Evolutionary conservation across 92 coral and sea anemone genomes (phyloP), one percentile per base, ranked within the genome.

Genomic region (Diadumene lineata): DNA sequence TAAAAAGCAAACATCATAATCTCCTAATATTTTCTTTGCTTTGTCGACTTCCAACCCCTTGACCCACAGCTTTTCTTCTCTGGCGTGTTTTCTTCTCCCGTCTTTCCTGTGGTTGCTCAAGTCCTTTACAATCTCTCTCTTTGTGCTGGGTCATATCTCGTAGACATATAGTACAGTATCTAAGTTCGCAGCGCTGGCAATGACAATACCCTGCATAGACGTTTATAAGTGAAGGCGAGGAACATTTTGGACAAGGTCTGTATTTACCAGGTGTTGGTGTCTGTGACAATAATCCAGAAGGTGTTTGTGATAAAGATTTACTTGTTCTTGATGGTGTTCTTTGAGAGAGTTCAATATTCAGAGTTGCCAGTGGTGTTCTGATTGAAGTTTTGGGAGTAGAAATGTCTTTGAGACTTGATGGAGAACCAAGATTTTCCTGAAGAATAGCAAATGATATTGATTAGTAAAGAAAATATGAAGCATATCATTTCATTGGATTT

Each of bases 201-300:
- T 53, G 70, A 27, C 82, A 87, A 27, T 82, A 81, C 1, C 88
- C 84, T 18, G 60, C 62, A 43, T 34, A 72, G 28, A 69, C 68
- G 31, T 46, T n/a, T 0, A 80, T 68, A 30, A 55, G 66, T 9
- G 91, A 86, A 0, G 88, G 92, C 0, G 92, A 87, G 1, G 85
- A 73, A n/a, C 92, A 87, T 27, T 73, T 87, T 29, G 92, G 92
- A 34, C 92, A 87, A 4, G 84, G 92, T 26, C 92, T 62, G 15
- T 76, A 76, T 24, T 61, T 71, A 64, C 34, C 70, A 18, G 82
- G n/a, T 18, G 34, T 0, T 22, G 70, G 68, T n/a, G 82, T 74
- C 17, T 38, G 69, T 24, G 57, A 11, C n/a, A 55, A 33, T 26
- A 33, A 51, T 28, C 43, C 13, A 27, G 43, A 9, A 27, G 26